Base-by-base conservation (phyloP, 2,113 vertebrate species). In the Gavia stellata region DNA sequence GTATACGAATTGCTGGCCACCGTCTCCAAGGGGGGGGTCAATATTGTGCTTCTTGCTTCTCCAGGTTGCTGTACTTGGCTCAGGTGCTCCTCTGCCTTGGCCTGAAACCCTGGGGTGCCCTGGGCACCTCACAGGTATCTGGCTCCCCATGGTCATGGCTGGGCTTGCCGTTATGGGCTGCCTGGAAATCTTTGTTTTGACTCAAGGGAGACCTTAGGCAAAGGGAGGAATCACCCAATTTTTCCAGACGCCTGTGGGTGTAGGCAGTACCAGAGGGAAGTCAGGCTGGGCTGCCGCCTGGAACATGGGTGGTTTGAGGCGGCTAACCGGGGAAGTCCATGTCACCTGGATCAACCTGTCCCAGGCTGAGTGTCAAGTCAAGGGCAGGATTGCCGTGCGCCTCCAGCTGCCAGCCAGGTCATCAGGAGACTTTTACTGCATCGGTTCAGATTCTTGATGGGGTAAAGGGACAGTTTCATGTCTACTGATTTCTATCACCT, bases 281-380 rank as follows among this genome's bases (percentile, higher is more conserved):
- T 42, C 28, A 85, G 47, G 40, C 42, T 52, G 52, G 14, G 8
- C 42, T 89, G 31, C 20, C 5, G 2, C 15, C 17, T 36, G 26
- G 23, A 31, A 59, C 11, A 18, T 2, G 4, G 36, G 19, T 0
- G 1, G 34, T 47, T n/a, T 71, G n/a, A 33, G 61, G 21, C 3
- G 5, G 40, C 21, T 59, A 53, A 67, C 7, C 1, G 1, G 47
- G 36, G 21, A 29, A 68, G 40, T 40, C 18, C 31, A 31, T 65
- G 24, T 49, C 1, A 2, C 49, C 18, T 28, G 44, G 36, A 68
- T 18, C 0, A 0, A n/a, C 25, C 19, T 23, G 14, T 10, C n/a
- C 49, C 14, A 62, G 17, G 38, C 31, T 74, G 31, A 68, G 31
- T 4, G 1, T 29, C 10, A 58, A 24, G 40, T 53, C 44, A 58